These are phyloP conservation scores for Melanophora roralis DNA, from an alignment of 2,888 invertebrate species.

Conservation along the genomic window DNA sequence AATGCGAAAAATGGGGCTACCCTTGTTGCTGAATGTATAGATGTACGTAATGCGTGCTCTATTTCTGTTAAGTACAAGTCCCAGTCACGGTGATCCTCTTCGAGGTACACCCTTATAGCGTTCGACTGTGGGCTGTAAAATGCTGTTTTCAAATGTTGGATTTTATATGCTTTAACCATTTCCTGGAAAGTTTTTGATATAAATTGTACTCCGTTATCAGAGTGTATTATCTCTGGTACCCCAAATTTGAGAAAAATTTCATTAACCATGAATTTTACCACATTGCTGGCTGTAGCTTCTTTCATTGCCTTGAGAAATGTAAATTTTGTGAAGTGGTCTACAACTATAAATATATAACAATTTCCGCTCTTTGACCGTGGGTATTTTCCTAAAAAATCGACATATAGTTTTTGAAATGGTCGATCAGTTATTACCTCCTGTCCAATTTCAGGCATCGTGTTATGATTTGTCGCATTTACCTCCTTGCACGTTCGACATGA, in stretches of 20 bases:
- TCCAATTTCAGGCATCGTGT: not conserved
- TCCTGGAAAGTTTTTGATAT: not conserved
- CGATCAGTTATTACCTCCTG: not conserved
- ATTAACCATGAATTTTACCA: not conserved
- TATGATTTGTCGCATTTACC: not conserved
- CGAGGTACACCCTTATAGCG: not conserved
- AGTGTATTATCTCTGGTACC: not conserved
- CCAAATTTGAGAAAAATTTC: slow-evolving; percentile 12
- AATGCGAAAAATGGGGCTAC: too few species aligned
- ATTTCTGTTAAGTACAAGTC: not conserved
- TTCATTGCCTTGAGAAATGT: not conserved
- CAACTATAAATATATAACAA: not conserved
- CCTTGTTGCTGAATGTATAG: too few species aligned
- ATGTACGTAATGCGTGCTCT: too few species aligned
- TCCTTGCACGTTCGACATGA: not conserved
- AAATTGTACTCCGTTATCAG: not conserved
- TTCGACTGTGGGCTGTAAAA: not conserved
- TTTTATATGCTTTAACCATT: not conserved
- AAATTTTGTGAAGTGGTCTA: not conserved
- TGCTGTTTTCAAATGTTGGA: not conserved
- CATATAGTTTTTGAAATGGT: not conserved
- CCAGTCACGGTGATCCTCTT: not conserved
- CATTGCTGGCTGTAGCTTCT: not conserved
- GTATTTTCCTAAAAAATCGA: not conserved
- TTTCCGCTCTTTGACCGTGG: not conserved